phyloP scores from a whole-genome alignment of 2,888 invertebrate genomes.

The Resseliella maxima region DNA sequence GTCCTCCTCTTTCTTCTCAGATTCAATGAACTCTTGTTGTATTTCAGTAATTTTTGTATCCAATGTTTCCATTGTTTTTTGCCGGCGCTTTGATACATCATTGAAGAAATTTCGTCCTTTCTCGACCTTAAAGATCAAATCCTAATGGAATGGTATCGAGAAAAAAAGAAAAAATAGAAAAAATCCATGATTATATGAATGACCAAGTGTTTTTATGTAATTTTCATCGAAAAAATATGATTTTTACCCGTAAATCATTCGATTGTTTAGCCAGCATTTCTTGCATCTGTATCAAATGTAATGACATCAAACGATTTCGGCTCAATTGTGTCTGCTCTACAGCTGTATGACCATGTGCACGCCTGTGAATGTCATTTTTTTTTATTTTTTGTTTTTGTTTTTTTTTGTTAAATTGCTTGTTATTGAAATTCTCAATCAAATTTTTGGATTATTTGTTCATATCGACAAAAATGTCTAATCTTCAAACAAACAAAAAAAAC shows the following conservation, averaged over 20 bases:
- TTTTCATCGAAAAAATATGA: not conserved
- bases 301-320: not conserved
- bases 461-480: no score
- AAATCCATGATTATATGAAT: not conserved
- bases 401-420: no score
- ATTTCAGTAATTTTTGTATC: not conserved
- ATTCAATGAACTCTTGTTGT: not conserved
- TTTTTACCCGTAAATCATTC: not conserved
- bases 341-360: conserved; percentile 29
- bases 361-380: not conserved
- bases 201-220: not conserved
- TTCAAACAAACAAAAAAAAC: no score
- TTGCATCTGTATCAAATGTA: not conserved
- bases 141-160: not conserved
- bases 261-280: not conserved
- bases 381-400: no score
- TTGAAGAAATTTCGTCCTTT: not conserved
- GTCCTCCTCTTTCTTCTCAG: not conserved
- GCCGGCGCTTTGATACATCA: not conserved
- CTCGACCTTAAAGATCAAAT: not conserved
- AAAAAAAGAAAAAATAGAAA: not conserved
- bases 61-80: not conserved
- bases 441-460: not conserved
- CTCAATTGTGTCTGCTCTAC: not conserved
- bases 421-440: no score